Conservation (phyloP, 2,888 invertebrate species). For the Falcaria lacertinaria region DNA sequence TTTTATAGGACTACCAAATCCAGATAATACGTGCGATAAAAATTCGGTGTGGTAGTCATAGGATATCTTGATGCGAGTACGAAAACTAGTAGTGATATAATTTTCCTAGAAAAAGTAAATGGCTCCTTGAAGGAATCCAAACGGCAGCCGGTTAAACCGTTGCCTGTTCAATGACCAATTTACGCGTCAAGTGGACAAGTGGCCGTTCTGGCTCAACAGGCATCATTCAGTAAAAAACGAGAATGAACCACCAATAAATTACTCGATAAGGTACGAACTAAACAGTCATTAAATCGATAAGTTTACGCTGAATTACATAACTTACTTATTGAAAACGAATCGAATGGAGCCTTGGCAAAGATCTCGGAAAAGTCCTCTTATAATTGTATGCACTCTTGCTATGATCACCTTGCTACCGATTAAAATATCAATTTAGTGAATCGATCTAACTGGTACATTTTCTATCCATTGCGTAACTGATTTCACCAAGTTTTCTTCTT, state of each 20-base stretch:
- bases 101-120: neutral
- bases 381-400: neutral
- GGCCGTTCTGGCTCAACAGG: neutral
- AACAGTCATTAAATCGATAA: neutral
- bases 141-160: slow-evolving; percentile 2
- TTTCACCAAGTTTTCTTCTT: slow-evolving; percentile 10
- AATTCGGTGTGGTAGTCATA: neutral
- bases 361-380: slow-evolving; percentile 2
- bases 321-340: neutral
- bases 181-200: slow-evolving; percentile 1
- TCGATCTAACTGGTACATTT: neutral
- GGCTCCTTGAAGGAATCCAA: neutral
- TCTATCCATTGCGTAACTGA: slow-evolving; percentile 14
- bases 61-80: too few relatives aligned
- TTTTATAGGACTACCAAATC: too few relatives aligned
- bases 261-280: neutral
- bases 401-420: neutral
- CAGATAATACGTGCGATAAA: neutral
- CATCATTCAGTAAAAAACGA: neutral
- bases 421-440: neutral
- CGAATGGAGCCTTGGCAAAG: neutral
- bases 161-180: neutral
- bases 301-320: neutral
- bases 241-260: neutral
- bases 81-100: neutral